Base-by-base conservation (phyloP, 1,140 invertebrate species). In the Drosophila takahashii region DNA sequence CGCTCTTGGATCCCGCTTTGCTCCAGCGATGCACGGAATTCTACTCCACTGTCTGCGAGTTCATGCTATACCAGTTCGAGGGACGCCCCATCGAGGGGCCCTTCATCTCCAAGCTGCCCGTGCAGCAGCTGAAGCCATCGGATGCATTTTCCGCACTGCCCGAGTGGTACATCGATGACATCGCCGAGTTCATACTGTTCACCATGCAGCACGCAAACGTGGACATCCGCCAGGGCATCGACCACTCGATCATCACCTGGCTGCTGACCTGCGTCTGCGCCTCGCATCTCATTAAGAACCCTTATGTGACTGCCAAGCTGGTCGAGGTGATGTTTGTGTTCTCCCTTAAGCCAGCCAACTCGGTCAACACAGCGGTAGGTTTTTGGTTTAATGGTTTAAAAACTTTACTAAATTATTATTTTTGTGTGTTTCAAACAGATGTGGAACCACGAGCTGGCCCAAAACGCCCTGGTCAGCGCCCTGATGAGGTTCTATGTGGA, bases 401-500 rank as follows among this genome's bases (percentile, higher is more conserved):
- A 6, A 34, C 0, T 22, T 5, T 34, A 44, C 11, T 34, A 16
- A 60, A 8, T 10, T 11, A 9, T 3, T 13, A 6, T 18, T 4
- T 0, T 2, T 8, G 58, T 72, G 76, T 72, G 76, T 2, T 32
- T n/a, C 11, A 0, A 73, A 7, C 92, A 96, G 92, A 94, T 98
- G 29, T 95, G 99, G 95, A 95, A 96, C 42, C 97, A 99, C 92
- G 96, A 96, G 37, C 94, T 99, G 76, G 97, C 98, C 2, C 95
- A 96, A 74, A 95, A 95, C 10, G 93, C 95, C 62, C 92, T 99
- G 37, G 96, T 98, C 0, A 96, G 97, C 53, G 95, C 96, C 15
- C 93, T 99, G 0, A 99, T 99, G 97, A 98, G 98, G 93, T 99
- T 99, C 93, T 99, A 99, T 92, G 98, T 98, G 80, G 98, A 99